These are phyloP conservation scores for Unio delphinus DNA, from an alignment of 2,888 invertebrate genomes.

Conservation along the genomic window DNA sequence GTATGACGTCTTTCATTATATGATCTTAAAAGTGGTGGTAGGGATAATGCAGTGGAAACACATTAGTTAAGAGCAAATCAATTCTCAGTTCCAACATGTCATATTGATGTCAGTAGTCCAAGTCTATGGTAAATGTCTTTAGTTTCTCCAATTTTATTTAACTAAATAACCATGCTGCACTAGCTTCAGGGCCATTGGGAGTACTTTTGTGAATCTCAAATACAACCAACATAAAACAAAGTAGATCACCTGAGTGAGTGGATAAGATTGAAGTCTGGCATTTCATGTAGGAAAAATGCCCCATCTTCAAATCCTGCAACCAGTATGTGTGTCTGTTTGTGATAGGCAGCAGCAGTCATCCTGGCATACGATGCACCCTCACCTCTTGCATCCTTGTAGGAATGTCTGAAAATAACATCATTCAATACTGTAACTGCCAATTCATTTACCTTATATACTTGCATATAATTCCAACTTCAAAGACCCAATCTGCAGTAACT, in stretches of 20 bases:
- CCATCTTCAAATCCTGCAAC: conserved; percentile 94
- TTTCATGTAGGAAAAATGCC: conserved; percentile 91
- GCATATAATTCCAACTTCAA: no score
- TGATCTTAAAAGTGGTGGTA: no score
- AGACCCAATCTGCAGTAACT: no score
- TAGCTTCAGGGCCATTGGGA: neutral
- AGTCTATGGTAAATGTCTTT: no score
- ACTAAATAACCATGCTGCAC: no score
- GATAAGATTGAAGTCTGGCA: conserved; percentile 93
- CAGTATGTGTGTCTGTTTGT: conserved; percentile 84
- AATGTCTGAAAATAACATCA: conserved; percentile 75
- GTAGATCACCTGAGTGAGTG: conserved; percentile 80
- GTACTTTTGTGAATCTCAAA: neutral
- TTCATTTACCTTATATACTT: no score
- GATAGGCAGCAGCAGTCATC: conserved; percentile 87
- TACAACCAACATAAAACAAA: neutral
- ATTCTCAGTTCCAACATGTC: no score
- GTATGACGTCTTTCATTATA: no score
- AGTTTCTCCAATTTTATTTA: no score
- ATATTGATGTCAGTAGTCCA: no score
- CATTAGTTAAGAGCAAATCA: no score
- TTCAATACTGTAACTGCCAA: neutral
- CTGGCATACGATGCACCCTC: conserved; percentile 70
- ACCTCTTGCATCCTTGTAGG: conserved; percentile 69
- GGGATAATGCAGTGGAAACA: no score